Percentiles rank a stretch among this genome's conserved stretches.
Conservation (phyloP, 2,888 invertebrate genomes). For the Catonia carolina region DNA sequence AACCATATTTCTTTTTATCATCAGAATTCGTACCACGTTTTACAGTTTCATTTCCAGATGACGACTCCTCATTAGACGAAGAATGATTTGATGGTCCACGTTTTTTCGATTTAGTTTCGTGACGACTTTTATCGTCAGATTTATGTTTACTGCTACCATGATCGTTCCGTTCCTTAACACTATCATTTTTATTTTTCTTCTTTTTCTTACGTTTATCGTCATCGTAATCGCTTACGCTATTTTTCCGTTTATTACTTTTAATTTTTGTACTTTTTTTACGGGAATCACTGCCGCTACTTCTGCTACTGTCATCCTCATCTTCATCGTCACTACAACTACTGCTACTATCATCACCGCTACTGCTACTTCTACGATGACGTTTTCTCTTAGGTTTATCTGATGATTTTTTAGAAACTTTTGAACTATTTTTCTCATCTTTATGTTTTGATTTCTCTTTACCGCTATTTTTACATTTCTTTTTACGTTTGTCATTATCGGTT, state of each 20-base stretch:
- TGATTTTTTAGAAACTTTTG: too few relatives aligned
- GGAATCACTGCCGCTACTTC: slow-evolving; percentile 3
- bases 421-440: too few relatives aligned
- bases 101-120: neutral
- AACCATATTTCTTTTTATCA: slow-evolving; percentile 15
- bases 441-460: neutral
- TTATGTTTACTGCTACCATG: too few relatives aligned
- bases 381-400: too few relatives aligned
- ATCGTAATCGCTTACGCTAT: neutral
- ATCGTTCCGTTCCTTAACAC: too few relatives aligned
- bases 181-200: slow-evolving; percentile 2
- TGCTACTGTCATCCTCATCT: neutral
- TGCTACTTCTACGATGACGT: neutral
- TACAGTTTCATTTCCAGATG: neutral
- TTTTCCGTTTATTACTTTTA: slow-evolving; percentile 4
- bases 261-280: slow-evolving; percentile 5
- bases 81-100: too few relatives aligned
- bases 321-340: neutral
- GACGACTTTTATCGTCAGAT: neutral
- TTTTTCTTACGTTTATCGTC: slow-evolving; percentile 2
- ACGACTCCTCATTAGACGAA: slow-evolving; percentile 1
- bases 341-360: neutral
- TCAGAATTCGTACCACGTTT: too few relatives aligned
- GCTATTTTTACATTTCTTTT: neutral
- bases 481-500: neutral